Conservation (phyloP, 2,888 invertebrate genomes). For the Habroteleia sp. region DNA sequence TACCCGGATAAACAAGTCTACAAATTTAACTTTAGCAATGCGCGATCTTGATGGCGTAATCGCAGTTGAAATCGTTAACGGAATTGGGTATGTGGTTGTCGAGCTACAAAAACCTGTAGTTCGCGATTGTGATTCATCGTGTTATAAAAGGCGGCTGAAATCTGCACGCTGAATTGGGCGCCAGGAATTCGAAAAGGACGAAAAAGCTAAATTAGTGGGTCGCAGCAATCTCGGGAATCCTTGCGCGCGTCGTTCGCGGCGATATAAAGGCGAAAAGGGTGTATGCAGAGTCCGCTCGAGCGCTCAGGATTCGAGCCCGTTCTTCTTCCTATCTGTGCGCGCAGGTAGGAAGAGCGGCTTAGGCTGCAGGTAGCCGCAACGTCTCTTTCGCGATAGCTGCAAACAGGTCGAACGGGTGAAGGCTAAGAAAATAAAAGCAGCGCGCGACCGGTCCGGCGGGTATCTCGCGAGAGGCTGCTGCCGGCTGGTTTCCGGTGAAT, state of each 20-base stretch:
- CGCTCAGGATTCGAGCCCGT: slow-evolving; percentile 6
- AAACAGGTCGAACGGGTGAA: slow-evolving; percentile 74
- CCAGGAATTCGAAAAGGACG: slow-evolving; percentile 2
- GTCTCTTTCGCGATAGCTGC: slow-evolving; percentile 57
- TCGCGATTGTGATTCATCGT: no score
- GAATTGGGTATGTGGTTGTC: no score
- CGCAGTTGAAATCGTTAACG: no score
- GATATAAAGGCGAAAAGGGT: slow-evolving; percentile 27
- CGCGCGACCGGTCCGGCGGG: slow-evolving; percentile 57
- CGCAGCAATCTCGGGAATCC: slow-evolving; percentile 30
- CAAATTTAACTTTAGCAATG: no score
- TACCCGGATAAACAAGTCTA: no score
- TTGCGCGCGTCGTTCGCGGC: slow-evolving; percentile 1
- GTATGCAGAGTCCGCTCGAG: slow-evolving; percentile 32
- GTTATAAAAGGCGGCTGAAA: no score
- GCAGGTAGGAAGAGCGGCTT: slow-evolving; percentile 4
- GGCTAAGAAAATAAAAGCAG: slow-evolving; percentile 38
- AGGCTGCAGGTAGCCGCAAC: slow-evolving; percentile 67
- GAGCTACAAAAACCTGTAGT: no score
- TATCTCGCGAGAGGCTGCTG: slow-evolving; percentile 61
- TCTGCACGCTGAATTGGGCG: background rate
- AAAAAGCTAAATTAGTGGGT: slow-evolving; percentile 15
- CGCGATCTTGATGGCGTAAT: no score
- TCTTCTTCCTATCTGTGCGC: no score
- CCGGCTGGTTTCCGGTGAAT: slow-evolving; percentile 74